Base-by-base conservation (phyloP, 2,797 vertebrate species). In the Sebastes iracundus region DNA sequence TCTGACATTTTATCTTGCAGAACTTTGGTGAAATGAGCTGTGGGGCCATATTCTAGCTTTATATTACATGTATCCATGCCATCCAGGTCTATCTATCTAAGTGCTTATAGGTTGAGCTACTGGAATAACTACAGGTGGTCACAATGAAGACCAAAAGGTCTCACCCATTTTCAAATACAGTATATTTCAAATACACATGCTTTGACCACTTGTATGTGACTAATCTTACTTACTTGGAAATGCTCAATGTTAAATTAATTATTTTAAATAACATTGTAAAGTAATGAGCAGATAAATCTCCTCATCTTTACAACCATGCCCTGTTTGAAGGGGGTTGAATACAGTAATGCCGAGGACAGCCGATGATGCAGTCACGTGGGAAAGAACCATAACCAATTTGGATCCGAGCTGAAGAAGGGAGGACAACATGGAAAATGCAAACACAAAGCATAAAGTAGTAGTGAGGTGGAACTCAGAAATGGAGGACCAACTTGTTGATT, bases 51-150 rank as follows among this genome's bases (percentile, higher is more conserved):
- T 32, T 58, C 58, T 10, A 58, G 61, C 35, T 65, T 56, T 11
- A 69, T 8, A 38, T 53, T 61, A 55, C 60, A 49, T 69, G 28
- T 25, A 70, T 82, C 32, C 4, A 42, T 64, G 27, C 59, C 55
- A 33, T 58, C 13, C 59, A 61, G 66, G 63, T 77, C 25, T 67
- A 68, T 74, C 60, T 42, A 42, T 42, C 38, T 42, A 81, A 62
- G 46, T 49, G 55, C 25, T 56, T 55, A 42, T 55, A 42, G 28
- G 7, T 63, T 58, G n/a, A 58, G 35, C 46, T 14, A 6, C 35
- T 60, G 38, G 52, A 65, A 66, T 60, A 64, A 58, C 73, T 52
- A 53, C 49, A 53, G 53, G 12, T 5, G 33, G 28, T 75, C 62
- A 33, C 46, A 32, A 5, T 66, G n/a, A 46, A 35, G 30, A 56